Base-by-base conservation (phyloP, 2,797 vertebrate genomes). In the Manis javanica region DNA sequence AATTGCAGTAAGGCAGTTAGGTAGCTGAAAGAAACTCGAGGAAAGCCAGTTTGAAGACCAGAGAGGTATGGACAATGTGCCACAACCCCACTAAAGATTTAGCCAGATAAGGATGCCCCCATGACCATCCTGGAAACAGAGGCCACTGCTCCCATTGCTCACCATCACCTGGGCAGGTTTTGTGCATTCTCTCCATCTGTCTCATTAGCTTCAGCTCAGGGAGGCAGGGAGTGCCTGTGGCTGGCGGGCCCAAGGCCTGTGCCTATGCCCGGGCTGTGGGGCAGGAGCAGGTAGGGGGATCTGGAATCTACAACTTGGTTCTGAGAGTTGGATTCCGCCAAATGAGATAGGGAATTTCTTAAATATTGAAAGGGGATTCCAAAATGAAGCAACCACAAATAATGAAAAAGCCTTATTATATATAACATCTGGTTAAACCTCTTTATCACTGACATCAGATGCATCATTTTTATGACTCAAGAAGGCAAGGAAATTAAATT, bases 401-500 rank as follows among this genome's bases (percentile, higher is more conserved):
- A 53, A 53, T 78, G 49, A 77, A 51, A 93, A 91, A 74, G 26
- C 31, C 23, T 4, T 8, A 7, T 11, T 49, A 0, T 5, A 7
- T 34, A 12, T 13, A 53, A 90, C 77, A 34, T 59, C 15, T 55
- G 39, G 39, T 69, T 84, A 49, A 64, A 24, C 57, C 34, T 63
- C 7, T 63, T 95, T 74, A 63, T 83, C 83, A 19, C n/a, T 63
- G 81, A 71, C n/a, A 82, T 26, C 26, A 6, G 51, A 46, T 19
- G 12, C 15, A 75, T 90, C 49, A 31, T 72, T 87, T 94, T 87
- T 82, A 15, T 85, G 82, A 72, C 61, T 90, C 19, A 63, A 61
- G 51, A 69, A 93, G 46, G 34, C 77, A 87, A 82, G 82, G 69
- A 96, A 84, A 93, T 93, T 51, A 59, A 61, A 77, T 42, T 63